phyloP scores from a whole-genome alignment of 2,113 vertebrate species.

The Percina caprodes region DNA sequence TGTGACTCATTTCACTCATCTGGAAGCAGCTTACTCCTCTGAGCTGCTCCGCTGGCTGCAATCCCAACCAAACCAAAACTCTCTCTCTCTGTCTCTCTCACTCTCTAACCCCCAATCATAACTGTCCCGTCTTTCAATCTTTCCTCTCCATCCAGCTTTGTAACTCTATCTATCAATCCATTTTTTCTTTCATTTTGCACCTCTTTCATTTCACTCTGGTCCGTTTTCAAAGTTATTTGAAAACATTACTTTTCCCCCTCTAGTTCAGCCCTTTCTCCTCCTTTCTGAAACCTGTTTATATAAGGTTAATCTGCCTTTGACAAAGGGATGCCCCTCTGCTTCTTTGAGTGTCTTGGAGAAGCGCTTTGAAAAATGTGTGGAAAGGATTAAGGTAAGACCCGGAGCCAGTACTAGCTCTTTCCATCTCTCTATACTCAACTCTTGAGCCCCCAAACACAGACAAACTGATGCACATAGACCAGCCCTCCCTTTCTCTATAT shows the following conservation, averaged over 20 bases:
- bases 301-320: conserved; percentile 77
- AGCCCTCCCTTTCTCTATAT: conserved; percentile 31
- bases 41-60: conserved; percentile 73
- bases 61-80: conserved; percentile 68
- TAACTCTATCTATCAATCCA: conserved; percentile 60
- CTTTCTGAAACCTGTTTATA: conserved; percentile 72
- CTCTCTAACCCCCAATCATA: conserved; percentile 55
- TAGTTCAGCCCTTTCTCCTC: conserved; percentile 55
- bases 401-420: conserved; percentile 65
- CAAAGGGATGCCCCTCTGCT: conserved; percentile 73
- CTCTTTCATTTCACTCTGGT: conserved; percentile 56
- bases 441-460: conserved; percentile 64
- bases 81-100: conserved; percentile 27
- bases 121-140: conserved; percentile 64
- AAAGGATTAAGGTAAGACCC: conserved; percentile 81
- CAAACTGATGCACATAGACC: conserved; percentile 48
- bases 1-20: conserved; percentile 68
- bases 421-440: conserved; percentile 61
- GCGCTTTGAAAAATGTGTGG: conserved; percentile 74
- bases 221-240: conserved; percentile 62
- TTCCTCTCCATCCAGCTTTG: conserved; percentile 57
- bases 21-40: conserved; percentile 77
- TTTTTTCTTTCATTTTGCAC: conserved; percentile 53
- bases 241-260: conserved; percentile 26
- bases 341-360: conserved; percentile 66